These are phyloP conservation scores for Premnoplex brunnescens DNA, from an alignment of 2,797 vertebrate species.

Conservation along the genomic window DNA sequence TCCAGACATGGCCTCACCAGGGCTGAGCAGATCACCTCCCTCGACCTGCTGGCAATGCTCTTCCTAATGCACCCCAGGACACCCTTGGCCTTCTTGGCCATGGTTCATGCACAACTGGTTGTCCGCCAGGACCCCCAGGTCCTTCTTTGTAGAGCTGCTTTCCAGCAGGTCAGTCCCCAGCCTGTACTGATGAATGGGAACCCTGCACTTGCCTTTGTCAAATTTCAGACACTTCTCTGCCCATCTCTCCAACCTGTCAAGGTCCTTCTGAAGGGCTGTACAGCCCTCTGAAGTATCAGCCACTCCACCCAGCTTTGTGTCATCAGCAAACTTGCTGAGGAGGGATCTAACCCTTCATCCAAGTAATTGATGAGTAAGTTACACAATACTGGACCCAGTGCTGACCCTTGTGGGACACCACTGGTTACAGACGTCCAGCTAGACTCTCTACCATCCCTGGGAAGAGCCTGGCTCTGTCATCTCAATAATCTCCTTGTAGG, in stretches of 20 bases:
- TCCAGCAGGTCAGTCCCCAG: not conserved
- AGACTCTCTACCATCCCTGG: not conserved
- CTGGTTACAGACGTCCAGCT: not conserved
- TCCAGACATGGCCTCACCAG: not conserved
- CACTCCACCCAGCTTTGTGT: not conserved
- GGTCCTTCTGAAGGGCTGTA: not conserved
- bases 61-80: not conserved
- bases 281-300: not conserved
- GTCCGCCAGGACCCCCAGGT: not conserved
- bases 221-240: not conserved
- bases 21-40: not conserved
- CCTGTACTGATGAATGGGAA: not conserved
- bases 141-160: not conserved
- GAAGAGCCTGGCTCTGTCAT: not conserved
- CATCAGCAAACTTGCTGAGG: not conserved
- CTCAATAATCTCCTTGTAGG: not conserved
- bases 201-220: not conserved
- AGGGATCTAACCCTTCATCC: not conserved
- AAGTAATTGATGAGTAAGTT: not conserved
- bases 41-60: rapidly evolving
- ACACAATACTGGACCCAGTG: not conserved
- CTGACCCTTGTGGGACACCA: not conserved
- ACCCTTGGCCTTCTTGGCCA: not conserved
- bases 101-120: not conserved
- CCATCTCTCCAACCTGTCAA: rapidly evolving